Evolutionary conservation across 2,797 vertebrate genomes (phyloP).

Genomic region (Sparus aurata): DNA sequence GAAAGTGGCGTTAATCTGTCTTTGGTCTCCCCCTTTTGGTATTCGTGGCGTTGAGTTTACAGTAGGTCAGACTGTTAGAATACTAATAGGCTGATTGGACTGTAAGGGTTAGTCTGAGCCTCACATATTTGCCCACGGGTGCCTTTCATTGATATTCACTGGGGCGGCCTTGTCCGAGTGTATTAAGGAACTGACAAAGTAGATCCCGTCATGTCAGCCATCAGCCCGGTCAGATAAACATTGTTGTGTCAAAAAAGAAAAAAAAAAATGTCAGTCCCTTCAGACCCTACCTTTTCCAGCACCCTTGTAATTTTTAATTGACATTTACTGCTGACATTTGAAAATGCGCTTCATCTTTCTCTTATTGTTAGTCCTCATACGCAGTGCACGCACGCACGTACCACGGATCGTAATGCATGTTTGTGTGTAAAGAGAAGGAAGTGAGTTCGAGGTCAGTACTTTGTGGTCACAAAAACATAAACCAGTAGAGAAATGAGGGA

Average conservation of each 20-base stretch:
- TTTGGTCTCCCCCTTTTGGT: slow-evolving; percentile 19
- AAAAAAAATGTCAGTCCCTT: slow-evolving; percentile 86
- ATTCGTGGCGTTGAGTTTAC: slow-evolving; percentile 30
- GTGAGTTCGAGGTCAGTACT: slow-evolving; percentile 48
- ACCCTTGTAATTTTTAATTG: slow-evolving; percentile 92
- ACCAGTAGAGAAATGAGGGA: slow-evolving; percentile 49
- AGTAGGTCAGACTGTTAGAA: slow-evolving; percentile 58
- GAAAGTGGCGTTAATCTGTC: slow-evolving; percentile 30
- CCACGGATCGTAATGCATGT: no score
- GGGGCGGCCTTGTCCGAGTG: slow-evolving; percentile 81
- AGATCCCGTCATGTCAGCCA: slow-evolving; percentile 87
- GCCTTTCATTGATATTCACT: slow-evolving; percentile 86
- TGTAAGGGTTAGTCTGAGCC: slow-evolving; percentile 66
- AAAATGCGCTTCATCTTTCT: slow-evolving; percentile 81
- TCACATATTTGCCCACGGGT: slow-evolving; percentile 78
- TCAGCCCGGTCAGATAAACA: slow-evolving; percentile 88
- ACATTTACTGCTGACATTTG: slow-evolving; percentile 93
- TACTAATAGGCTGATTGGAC: slow-evolving; percentile 61
- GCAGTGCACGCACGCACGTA: no score
- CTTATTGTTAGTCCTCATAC: slow-evolving; percentile 75
- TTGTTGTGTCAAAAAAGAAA: slow-evolving; percentile 84
- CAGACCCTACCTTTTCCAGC: slow-evolving; percentile 88
- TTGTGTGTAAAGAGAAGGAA: slow-evolving; percentile 13
- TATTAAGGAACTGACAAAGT: slow-evolving; percentile 87
- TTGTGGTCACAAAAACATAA: slow-evolving; percentile 53